These are phyloP conservation scores for Microctonus brassicae DNA, from an alignment of 2,888 invertebrate species.

Conservation along the genomic window DNA sequence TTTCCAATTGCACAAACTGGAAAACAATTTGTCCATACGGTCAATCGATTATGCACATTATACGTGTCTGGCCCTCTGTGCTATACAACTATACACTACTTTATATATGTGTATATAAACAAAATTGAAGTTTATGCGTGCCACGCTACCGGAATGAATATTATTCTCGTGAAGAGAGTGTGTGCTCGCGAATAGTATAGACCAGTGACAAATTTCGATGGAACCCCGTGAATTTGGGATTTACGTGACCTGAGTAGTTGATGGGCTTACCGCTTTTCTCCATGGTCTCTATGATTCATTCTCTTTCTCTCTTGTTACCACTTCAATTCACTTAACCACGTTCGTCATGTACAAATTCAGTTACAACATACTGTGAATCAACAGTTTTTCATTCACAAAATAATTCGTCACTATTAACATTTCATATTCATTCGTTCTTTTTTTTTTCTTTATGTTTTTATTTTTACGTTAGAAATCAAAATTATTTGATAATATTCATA, in stretches of 20 bases:
- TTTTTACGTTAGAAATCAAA: no score
- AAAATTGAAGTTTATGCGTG: conserved; percentile 45
- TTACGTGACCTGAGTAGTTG: conserved; percentile 59
- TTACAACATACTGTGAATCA: neutral
- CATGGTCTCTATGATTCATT: neutral
- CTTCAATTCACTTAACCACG: conserved; percentile 29
- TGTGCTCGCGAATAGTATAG: conserved; percentile 28
- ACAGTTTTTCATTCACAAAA: neutral
- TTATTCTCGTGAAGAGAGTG: conserved; percentile 27
- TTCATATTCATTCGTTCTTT: no score
- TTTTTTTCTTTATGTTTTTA: no score
- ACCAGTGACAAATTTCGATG: conserved; percentile 57
- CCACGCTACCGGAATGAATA: conserved; percentile 42
- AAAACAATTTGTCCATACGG: conserved; percentile 40
- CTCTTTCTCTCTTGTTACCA: neutral
- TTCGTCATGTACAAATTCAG: conserved; percentile 9
- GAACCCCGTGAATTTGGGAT: conserved; percentile 54
- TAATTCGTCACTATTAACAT: neutral
- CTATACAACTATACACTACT: neutral
- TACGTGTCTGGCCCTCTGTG: conserved; percentile 13
- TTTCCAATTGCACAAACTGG: conserved; percentile 35
- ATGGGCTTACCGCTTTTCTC: conserved; percentile 7
- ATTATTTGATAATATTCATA: no score
- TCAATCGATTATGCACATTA: conserved; percentile 36
- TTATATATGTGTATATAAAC: conserved; percentile 16